Percentiles rank a stretch among this genome's conserved stretches.
These are phyloP conservation scores for Maconellicoccus hirsutus DNA, from an alignment of 1,140 invertebrate genomes.

Conservation along the genomic window DNA sequence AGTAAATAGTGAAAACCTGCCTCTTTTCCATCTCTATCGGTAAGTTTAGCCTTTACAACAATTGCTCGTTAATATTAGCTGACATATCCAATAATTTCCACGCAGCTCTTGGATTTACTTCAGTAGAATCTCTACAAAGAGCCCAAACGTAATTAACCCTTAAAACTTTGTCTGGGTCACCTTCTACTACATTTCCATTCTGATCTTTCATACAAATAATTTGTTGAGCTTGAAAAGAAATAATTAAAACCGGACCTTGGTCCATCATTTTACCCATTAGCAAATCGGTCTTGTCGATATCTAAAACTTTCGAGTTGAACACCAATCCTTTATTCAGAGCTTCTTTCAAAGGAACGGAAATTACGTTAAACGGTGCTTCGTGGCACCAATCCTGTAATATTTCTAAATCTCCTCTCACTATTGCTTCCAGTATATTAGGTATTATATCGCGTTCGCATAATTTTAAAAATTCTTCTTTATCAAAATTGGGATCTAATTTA, in stretches of 20 bases:
- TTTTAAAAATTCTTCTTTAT: conserved; percentile 73
- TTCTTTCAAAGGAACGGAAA: conserved; percentile 79
- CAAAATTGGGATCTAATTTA: conserved; percentile 91
- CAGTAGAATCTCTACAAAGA: conserved; percentile 84
- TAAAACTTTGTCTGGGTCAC: conserved; percentile 91
- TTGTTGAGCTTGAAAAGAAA: conserved; percentile 92
- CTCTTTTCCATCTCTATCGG: too few relatives aligned
- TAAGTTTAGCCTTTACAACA: too few relatives aligned
- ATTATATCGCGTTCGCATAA: conserved; percentile 95
- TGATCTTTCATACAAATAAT: conserved; percentile 82
- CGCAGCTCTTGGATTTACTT: conserved; percentile 86
- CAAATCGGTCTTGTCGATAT: conserved; percentile 90
- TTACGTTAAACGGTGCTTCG: conserved; percentile 85
- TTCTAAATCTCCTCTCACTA: conserved; percentile 74
- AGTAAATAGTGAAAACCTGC: too few relatives aligned
- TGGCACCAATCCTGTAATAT: conserved; percentile 98
- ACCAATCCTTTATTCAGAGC: conserved; percentile 63
- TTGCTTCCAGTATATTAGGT: conserved; percentile 95
- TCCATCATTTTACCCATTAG: conserved; percentile 98
- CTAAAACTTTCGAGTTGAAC: conserved; percentile 84
- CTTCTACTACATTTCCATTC: conserved; percentile 80
- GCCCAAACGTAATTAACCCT: conserved; percentile 95
- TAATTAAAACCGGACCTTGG: conserved; percentile 92
- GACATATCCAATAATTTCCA: conserved; percentile 93
- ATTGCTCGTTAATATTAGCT: conserved; percentile 77